phyloP scores from a whole-genome alignment of 2,797 vertebrate genomes.

The Lutjanus campechanus region DNA sequence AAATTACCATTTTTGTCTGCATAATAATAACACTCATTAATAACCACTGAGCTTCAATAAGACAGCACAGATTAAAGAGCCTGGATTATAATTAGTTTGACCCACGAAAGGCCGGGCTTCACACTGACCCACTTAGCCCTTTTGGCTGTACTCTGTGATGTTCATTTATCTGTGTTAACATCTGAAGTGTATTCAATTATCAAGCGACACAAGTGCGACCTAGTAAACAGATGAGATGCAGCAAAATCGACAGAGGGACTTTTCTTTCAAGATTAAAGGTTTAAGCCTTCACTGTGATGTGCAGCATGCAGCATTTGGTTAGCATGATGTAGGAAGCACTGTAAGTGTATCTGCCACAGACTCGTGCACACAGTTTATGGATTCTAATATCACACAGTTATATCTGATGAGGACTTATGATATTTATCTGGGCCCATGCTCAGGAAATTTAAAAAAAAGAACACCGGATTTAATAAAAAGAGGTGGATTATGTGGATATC shows the following conservation, averaged over 20 bases:
- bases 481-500: not conserved
- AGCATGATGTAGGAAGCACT: not conserved
- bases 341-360: not conserved
- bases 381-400: not conserved
- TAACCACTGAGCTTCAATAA: conserved; percentile 48
- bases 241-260: conserved; percentile 15
- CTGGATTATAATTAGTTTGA: conserved; percentile 59
- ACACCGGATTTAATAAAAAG: not conserved
- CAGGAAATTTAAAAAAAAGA: conserved; percentile 6
- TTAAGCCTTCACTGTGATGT: conserved; percentile 7
- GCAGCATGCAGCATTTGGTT: conserved; percentile 7
- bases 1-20: conserved; percentile 32
- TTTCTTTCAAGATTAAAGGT: conserved; percentile 39
- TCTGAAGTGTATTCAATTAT: conserved; percentile 70
- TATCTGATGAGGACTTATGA: not conserved
- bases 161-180: conserved; percentile 71
- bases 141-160: conserved; percentile 58
- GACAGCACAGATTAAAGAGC: conserved; percentile 62
- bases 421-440: not conserved
- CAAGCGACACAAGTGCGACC: conserved; percentile 24
- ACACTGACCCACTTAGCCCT: conserved; percentile 60
- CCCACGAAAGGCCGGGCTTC: conserved; percentile 52
- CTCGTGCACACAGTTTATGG: conserved; percentile 18
- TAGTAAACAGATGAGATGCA: conserved; percentile 26
- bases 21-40: conserved; percentile 56